phyloP scores from a whole-genome alignment of 2,797 vertebrate genomes.

The Brotula barbata region DNA sequence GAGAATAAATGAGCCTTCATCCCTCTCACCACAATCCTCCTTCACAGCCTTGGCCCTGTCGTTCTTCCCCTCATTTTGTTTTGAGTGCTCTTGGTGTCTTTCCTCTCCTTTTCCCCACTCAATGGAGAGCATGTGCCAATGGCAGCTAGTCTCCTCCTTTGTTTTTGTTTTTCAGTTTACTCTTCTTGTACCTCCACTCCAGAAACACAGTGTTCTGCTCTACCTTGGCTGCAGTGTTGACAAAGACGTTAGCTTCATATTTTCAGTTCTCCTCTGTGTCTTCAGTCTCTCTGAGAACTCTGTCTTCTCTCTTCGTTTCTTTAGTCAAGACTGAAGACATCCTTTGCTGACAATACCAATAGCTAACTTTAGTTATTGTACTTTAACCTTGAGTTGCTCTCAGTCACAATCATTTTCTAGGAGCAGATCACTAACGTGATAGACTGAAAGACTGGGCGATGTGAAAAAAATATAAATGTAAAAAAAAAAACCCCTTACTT shows the following conservation, averaged over 20 bases:
- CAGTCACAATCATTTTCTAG: not conserved
- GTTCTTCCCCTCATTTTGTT: constrained; percentile 37
- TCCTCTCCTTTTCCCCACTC: constrained; percentile 10
- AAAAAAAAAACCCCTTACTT: no score
- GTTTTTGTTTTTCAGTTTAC: not conserved
- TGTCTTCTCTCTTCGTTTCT: not conserved
- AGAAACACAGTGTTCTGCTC: not conserved
- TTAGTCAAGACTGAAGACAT: no score
- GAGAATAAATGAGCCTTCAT: no score
- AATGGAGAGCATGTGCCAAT: constrained; percentile 43
- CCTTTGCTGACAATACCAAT: not conserved
- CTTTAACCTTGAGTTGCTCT: not conserved
- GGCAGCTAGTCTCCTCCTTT: constrained; percentile 7
- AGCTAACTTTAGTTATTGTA: not conserved
- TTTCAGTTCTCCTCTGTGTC: not conserved
- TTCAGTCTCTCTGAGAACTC: no score
- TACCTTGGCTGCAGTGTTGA: not conserved
- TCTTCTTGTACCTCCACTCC: no score
- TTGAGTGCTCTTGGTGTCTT: constrained; percentile 34
- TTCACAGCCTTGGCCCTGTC: constrained; percentile 21
- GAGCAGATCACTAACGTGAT: no score
- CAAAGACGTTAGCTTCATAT: not conserved
- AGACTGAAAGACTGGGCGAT: no score
- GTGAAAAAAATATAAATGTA: no score
- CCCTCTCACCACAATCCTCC: constrained; percentile 48